Evolutionary conservation across 2,888 invertebrate genomes (phyloP), one percentile per base, ranked within the genome.

Genomic region (Gnatocerus cornutus): DNA sequence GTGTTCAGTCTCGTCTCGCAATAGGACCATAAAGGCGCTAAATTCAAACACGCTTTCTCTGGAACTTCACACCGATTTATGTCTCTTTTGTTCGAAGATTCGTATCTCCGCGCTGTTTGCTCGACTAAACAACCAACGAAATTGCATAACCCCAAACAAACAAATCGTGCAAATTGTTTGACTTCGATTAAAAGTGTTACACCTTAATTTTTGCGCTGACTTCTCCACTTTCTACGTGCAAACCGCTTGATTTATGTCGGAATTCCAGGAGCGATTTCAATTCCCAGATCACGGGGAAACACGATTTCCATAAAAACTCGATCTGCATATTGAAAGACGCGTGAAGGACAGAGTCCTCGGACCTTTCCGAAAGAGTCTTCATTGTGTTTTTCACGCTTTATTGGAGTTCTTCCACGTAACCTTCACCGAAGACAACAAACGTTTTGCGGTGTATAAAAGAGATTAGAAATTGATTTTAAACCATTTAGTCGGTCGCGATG

Each of bases 401-500:
- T 63, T 41, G 53, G 50, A 43, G 52, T 63, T 63, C 52, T 53
- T 63, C 52, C 63, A 43, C 53, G 65, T 29, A 56, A 55, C 65
- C 55, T 65, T 65, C 56, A 65, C 65, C 65, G 30, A 14, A 48
- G 37, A 43, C 56, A 65, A 65, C 7, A n/a, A 21, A 46, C 39
- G 55, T 33, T 33, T 29, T 29, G 52, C 21, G 27, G 52, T 21
- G 8, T 65, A 65, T 65, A 65, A 48, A 65, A 65, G 56, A 46
- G 65, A 56, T 56, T 65, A 65, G 65, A 56, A 65, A 65, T 65
- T 64, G 14, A 33, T 45, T 64, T 64, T 37, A 21, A 65, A 56
- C 30, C 65, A 65, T 65, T 65, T 48, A 55, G 56, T 33, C n/a
- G 4, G 33, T 39, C 48, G 55, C 33, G 21, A 65, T 65, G 65